Percentiles rank a stretch among this genome's conserved stretches.
phyloP scores from a whole-genome alignment of 2,888 invertebrate genomes.

The Allacma fusca region DNA sequence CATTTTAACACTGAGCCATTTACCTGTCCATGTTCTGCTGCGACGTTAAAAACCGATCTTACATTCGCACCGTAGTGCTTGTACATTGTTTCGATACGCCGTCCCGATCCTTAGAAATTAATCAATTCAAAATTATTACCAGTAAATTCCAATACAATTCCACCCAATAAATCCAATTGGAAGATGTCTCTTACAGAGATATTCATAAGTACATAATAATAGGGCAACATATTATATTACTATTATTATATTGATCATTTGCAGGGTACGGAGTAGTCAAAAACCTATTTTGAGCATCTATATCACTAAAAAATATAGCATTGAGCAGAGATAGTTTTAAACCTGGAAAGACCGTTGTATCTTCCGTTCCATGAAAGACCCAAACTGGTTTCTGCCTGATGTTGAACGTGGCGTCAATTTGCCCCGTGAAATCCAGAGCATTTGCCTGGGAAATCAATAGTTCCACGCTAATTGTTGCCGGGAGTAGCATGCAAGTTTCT shows the following conservation, averaged over 20 bases:
- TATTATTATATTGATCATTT: no score
- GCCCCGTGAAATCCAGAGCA: constrained; percentile 54
- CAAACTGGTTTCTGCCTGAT: constrained; percentile 62
- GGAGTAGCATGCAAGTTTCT: constrained; percentile 54
- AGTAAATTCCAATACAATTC: no score
- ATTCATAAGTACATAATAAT: no score
- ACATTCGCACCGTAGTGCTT: constrained; percentile 52
- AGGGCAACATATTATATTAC: no score
- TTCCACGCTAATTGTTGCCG: constrained; percentile 50
- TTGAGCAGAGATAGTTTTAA: not conserved
- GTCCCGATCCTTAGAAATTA: constrained; percentile 49
- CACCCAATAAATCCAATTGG: no score
- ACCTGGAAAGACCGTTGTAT: constrained; percentile 63
- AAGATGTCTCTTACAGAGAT: no score
- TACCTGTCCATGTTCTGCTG: constrained; percentile 57
- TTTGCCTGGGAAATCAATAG: constrained; percentile 51
- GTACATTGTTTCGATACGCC: constrained; percentile 53
- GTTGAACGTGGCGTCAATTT: constrained; percentile 63
- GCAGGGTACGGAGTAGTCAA: no score
- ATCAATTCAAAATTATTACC: not conserved
- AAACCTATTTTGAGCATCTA: no score
- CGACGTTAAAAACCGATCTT: constrained; percentile 45
- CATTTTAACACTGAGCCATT: not conserved
- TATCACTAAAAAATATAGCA: not conserved
- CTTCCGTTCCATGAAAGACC: constrained; percentile 63